Percentiles rank a stretch among this genome's conserved stretches.
These are phyloP conservation scores for Periophthalmodon schlosseri DNA, from an alignment of 2,113 vertebrate genomes.

Conservation along the genomic window DNA sequence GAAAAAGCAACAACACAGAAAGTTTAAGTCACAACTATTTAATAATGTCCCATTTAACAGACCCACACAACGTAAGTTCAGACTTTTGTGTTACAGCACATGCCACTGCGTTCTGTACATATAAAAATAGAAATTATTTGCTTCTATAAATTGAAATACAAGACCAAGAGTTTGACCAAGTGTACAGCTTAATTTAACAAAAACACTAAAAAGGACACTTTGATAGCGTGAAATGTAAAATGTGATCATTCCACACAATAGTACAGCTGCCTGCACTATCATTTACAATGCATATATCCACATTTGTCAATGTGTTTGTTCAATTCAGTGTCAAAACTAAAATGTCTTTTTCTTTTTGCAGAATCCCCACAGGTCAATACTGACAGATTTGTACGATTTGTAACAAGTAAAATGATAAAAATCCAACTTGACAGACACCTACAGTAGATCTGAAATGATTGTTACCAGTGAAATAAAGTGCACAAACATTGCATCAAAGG, in stretches of 20 bases:
- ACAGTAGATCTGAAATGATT: constrained; percentile 37
- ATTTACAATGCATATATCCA: constrained; percentile 33
- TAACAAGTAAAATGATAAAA: constrained; percentile 6
- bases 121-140: constrained; percentile 77
- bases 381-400: constrained; percentile 12
- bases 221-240: constrained; percentile 30
- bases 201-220: constrained; percentile 69
- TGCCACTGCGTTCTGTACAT: constrained; percentile 59
- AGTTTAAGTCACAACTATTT: constrained; percentile 40
- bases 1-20: not conserved
- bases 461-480: constrained; percentile 46
- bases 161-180: constrained; percentile 54
- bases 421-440: constrained; percentile 9
- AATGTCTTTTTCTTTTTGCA: constrained; percentile 16
- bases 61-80: constrained; percentile 44
- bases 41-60: constrained; percentile 45
- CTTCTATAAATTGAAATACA: constrained; percentile 61
- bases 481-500: constrained; percentile 24
- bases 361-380: constrained; percentile 20
- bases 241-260: constrained; percentile 50
- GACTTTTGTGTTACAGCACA: constrained; percentile 47
- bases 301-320: constrained; percentile 17
- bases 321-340: constrained; percentile 21
- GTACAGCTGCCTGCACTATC: constrained; percentile 25
- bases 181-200: constrained; percentile 54